Conservation (phyloP, 2,888 invertebrate species). For the Pteria penguin region DNA sequence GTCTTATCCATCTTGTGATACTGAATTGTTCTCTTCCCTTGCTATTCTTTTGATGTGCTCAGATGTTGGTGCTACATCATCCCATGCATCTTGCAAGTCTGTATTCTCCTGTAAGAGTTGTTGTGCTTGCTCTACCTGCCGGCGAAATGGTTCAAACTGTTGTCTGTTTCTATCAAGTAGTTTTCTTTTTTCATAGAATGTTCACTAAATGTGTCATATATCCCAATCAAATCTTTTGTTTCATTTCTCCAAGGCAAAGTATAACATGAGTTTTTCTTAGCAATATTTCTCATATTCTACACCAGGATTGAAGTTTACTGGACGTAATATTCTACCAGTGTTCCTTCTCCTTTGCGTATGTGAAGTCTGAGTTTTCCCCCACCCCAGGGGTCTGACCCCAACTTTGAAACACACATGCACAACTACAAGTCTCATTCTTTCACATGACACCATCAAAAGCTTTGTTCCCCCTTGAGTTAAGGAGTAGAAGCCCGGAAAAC, state of each 20-base stretch:
- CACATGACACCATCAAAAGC: too few relatives aligned
- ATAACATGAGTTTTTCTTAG: conserved; percentile 66
- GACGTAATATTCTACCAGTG: conserved; percentile 40
- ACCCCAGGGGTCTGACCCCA: too few relatives aligned
- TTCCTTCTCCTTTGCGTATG: conserved; percentile 5
- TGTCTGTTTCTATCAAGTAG: neutral
- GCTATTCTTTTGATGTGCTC: conserved; percentile 36
- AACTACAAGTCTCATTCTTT: too few relatives aligned
- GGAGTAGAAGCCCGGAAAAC: too few relatives aligned
- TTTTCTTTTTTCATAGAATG: neutral
- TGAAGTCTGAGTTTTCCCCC: too few relatives aligned
- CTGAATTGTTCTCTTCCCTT: too few relatives aligned
- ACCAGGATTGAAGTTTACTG: conserved; percentile 48
- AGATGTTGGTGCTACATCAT: conserved; percentile 45
- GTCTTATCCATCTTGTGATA: too few relatives aligned
- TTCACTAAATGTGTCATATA: neutral
- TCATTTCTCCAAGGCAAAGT: conserved; percentile 54
- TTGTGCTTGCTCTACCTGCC: neutral
- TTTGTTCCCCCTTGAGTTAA: too few relatives aligned
- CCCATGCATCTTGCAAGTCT: conserved; percentile 32
- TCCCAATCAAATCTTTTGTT: conserved; percentile 38
- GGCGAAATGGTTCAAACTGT: neutral
- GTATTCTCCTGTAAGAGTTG: neutral
- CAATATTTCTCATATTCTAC: conserved; percentile 59
- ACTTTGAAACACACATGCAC: too few relatives aligned